phyloP scores from a whole-genome alignment of 2,888 invertebrate species.

The Bimastos eiseni region DNA sequence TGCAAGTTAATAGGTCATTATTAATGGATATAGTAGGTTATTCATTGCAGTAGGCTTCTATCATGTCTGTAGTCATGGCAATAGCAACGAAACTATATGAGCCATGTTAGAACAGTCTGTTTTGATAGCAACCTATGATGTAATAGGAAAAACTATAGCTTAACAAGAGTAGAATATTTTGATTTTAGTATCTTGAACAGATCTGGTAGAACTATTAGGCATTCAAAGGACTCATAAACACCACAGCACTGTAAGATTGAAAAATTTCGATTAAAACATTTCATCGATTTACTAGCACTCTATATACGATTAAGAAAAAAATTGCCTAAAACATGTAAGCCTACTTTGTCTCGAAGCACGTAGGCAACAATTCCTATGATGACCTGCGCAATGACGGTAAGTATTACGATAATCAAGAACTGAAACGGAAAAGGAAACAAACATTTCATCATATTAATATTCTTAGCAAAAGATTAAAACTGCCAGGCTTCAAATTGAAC shows the following conservation, averaged over 20 bases:
- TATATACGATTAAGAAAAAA: not conserved
- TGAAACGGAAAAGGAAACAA: not conserved
- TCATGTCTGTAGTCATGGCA: not conserved
- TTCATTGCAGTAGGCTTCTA: not conserved
- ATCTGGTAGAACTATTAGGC: no score
- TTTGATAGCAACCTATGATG: no score
- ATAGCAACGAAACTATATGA: not conserved
- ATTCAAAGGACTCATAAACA: no score
- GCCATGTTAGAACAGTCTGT: not conserved
- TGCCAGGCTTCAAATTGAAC: no score
- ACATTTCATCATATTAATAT: not conserved
- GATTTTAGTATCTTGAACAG: no score
- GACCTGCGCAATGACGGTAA: slow-evolving; percentile 33
- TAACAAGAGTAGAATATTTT: no score
- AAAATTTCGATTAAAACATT: no score
- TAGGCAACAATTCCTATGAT: slow-evolving; percentile 36
- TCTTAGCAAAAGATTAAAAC: no score
- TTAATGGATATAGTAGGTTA: not conserved
- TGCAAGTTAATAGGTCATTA: no score
- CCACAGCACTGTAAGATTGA: no score
- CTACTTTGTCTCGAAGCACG: slow-evolving; percentile 23
- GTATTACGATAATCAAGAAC: slow-evolving; percentile 32
- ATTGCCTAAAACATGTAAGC: not conserved
- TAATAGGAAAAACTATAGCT: no score
- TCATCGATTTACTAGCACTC: no score